Evolutionary conservation across 2,888 invertebrate species (phyloP).

Genomic region (Pollenia amentaria): DNA sequence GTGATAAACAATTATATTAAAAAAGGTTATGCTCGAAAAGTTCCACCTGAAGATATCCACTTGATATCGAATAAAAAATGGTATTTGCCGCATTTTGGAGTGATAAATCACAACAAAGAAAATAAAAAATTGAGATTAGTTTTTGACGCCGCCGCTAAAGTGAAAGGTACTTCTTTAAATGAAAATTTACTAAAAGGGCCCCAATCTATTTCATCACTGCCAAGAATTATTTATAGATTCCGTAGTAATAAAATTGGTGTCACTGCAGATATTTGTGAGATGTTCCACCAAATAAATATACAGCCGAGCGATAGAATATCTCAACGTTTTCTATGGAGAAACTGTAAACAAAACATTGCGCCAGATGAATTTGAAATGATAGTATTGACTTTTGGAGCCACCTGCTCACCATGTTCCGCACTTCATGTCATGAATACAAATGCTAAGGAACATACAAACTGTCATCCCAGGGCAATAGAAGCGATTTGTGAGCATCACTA

Average conservation of each 20-base stretch:
- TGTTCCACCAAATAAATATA: conserved; percentile 68
- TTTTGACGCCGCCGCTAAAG: conserved; percentile 79
- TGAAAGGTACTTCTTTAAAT: conserved; percentile 77
- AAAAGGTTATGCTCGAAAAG: conserved; percentile 44
- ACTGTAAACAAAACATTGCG: conserved; percentile 9
- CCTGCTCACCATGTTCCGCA: conserved; percentile 74
- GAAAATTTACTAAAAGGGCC: conserved; percentile 78
- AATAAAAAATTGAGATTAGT: conserved; percentile 77
- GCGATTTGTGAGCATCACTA: conserved; percentile 56
- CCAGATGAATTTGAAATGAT: conserved; percentile 69
- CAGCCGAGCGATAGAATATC: conserved; percentile 77
- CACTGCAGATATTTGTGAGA: conserved; percentile 55
- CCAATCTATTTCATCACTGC: conserved; percentile 78
- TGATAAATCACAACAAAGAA: conserved; percentile 78
- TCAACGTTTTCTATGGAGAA: conserved; percentile 79
- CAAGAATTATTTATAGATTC: conserved; percentile 79
- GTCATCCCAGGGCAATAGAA: conserved; percentile 60
- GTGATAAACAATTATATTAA: conserved; percentile 36
- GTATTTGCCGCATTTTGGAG: conserved; percentile 76
- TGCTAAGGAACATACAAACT: conserved; percentile 46
- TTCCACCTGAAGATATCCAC: too few species aligned
- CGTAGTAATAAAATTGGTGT: conserved; percentile 79
- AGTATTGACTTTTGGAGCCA: conserved; percentile 75
- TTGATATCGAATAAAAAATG: conserved; percentile 66
- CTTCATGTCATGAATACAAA: conserved; percentile 70